Percentiles rank a stretch among this genome's conserved stretches.
These are phyloP conservation scores for Tetanocera ferruginea DNA, from an alignment of 2,888 invertebrate genomes.

Conservation along the genomic window DNA sequence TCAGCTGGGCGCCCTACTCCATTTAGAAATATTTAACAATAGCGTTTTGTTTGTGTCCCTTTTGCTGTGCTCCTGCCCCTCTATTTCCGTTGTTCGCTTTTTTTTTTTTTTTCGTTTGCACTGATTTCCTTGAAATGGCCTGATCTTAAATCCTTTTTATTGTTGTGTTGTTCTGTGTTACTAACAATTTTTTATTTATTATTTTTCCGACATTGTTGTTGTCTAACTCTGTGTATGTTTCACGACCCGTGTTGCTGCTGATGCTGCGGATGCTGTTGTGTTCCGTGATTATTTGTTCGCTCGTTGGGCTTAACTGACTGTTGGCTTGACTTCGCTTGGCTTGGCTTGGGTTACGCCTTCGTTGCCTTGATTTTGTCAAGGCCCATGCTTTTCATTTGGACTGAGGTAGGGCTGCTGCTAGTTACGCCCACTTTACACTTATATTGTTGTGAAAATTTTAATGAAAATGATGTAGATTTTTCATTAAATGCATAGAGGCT, in stretches of 20 bases:
- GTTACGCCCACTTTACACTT: neutral
- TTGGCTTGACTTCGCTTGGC: neutral
- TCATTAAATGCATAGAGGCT: too few species aligned
- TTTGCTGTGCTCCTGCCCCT: neutral
- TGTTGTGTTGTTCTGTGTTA: constrained; percentile 7
- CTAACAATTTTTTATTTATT: neutral
- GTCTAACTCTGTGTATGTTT: neutral
- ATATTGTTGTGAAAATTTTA: neutral
- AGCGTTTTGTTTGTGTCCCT: constrained; percentile 3
- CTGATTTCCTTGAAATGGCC: constrained; percentile 31
- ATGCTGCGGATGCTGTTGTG: constrained; percentile 33
- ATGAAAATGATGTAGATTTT: neutral
- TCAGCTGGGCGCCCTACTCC: neutral
- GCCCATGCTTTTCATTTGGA: neutral
- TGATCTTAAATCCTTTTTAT: constrained; percentile 36
- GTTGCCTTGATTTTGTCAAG: neutral
- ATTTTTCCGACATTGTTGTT: constrained; percentile 7
- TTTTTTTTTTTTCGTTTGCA: neutral
- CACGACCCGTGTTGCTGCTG: constrained; percentile 44
- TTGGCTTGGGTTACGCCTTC: neutral
- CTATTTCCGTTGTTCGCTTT: too few species aligned
- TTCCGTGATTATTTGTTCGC: constrained; percentile 5
- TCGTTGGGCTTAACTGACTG: constrained; percentile 1
- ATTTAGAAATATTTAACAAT: constrained; percentile 17
- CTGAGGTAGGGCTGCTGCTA: neutral